These are phyloP conservation scores for Denticeps clupeoides DNA, from an alignment of 2,797 vertebrate genomes.

Conservation along the genomic window DNA sequence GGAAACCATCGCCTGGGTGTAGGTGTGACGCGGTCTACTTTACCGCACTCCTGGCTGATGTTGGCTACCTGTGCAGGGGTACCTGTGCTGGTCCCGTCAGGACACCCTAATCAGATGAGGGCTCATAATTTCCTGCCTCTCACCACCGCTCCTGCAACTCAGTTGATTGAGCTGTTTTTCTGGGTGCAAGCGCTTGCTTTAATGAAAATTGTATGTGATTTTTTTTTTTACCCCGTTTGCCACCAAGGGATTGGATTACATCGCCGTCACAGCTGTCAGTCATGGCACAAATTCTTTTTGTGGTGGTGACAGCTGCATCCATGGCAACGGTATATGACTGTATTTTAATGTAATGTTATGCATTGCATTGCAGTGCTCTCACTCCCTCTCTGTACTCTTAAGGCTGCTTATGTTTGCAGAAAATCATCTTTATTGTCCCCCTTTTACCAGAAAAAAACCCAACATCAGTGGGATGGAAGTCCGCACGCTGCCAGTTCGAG, in stretches of 20 bases:
- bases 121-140: too few species aligned
- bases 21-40: too few species aligned
- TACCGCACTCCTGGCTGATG: background rate
- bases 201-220: constrained; percentile 23
- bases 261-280: constrained; percentile 48
- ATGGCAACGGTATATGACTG: constrained; percentile 49
- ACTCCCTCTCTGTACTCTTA: background rate
- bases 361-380: constrained; percentile 2
- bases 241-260: constrained; percentile 43
- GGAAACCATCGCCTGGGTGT: background rate
- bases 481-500: background rate
- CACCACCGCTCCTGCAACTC: constrained; percentile 17
- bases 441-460: constrained; percentile 10
- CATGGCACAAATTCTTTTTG: constrained; percentile 30
- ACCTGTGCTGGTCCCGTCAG: constrained; percentile 27
- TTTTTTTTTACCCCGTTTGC: background rate
- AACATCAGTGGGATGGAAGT: too few species aligned
- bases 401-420: background rate
- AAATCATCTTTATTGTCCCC: constrained; percentile 1
- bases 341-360: constrained; percentile 32
- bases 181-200: constrained; percentile 22
- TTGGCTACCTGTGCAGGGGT: constrained; percentile 28
- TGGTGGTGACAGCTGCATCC: constrained; percentile 44
- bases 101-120: too few species aligned
- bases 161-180: constrained; percentile 3